Percentiles rank a stretch among this genome's conserved stretches.
Conservation (phyloP, 2,888 invertebrate species). For the Drosophila antonietae region DNA sequence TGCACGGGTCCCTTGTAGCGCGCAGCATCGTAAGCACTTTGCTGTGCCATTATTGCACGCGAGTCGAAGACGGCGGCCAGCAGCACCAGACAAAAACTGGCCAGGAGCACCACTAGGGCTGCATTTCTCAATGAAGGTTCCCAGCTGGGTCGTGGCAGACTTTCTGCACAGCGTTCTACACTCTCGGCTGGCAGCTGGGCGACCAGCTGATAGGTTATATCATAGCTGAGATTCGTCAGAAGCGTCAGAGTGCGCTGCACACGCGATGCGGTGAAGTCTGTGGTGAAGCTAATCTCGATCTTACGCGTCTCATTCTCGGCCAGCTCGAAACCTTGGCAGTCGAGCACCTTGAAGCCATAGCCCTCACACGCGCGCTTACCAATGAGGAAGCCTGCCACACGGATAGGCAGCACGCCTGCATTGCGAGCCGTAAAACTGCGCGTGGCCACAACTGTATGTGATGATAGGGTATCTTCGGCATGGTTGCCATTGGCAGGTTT, state of each 20-base stretch:
- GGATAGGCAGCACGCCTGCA: slow-evolving; percentile 95
- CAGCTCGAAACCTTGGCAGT: slow-evolving; percentile 90
- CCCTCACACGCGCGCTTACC: slow-evolving; percentile 90
- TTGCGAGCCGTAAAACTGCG: slow-evolving; percentile 94
- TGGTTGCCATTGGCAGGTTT: not conserved
- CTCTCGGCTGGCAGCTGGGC: slow-evolving; percentile 88
- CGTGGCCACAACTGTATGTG: slow-evolving; percentile 87
- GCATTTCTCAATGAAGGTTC: slow-evolving; percentile 89
- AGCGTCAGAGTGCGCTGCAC: slow-evolving; percentile 88
- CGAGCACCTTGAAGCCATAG: slow-evolving; percentile 91
- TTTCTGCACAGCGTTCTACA: slow-evolving; percentile 88
- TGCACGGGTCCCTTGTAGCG: slow-evolving; percentile 86
- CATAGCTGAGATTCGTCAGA: slow-evolving; percentile 87
- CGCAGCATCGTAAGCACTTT: slow-evolving; percentile 84
- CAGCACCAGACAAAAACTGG: slow-evolving; percentile 88
- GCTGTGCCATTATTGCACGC: slow-evolving; percentile 87
- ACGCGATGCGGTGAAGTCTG: slow-evolving; percentile 93
- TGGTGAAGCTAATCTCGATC: slow-evolving; percentile 94
- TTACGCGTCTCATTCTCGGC: slow-evolving; percentile 90
- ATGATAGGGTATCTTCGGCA: not conserved
- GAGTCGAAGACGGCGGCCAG: slow-evolving; percentile 90
- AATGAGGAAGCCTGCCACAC: slow-evolving; percentile 88
- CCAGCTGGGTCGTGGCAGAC: slow-evolving; percentile 91
- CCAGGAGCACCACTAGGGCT: slow-evolving; percentile 86
- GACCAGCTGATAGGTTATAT: slow-evolving; percentile 89